phyloP scores from a whole-genome alignment of 2,113 vertebrate genomes.

The Dasyurus viverrinus region DNA sequence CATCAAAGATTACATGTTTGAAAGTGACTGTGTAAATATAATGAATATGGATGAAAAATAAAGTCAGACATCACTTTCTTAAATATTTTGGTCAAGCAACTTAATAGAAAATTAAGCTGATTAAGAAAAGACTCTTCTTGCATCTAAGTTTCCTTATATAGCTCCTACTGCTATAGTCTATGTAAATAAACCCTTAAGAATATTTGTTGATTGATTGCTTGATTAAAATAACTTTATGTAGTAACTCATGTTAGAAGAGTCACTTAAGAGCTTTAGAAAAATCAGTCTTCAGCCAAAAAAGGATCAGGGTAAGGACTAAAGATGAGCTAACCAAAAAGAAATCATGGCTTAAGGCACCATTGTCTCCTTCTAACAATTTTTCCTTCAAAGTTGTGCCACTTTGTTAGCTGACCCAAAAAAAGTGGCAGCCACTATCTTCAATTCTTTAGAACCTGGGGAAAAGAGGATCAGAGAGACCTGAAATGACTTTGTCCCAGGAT shows the following conservation, averaged over 20 bases:
- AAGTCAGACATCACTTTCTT: background rate
- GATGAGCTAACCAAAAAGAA: background rate
- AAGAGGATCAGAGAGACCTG: background rate
- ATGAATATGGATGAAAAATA: background rate
- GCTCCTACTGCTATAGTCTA: background rate
- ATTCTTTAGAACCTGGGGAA: background rate
- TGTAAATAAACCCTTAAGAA: background rate
- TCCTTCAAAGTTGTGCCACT: background rate
- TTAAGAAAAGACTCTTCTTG: background rate
- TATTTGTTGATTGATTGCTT: background rate
- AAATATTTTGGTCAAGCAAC: background rate
- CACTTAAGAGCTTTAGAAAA: background rate
- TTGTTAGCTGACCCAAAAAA: background rate
- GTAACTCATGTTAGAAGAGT: background rate
- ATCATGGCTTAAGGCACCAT: background rate
- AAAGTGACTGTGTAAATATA: background rate
- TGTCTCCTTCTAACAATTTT: background rate
- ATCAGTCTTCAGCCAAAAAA: background rate
- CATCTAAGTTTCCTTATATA: background rate
- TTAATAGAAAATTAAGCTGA: background rate
- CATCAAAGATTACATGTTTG: slow-evolving; percentile 59
- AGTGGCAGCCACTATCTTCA: background rate
- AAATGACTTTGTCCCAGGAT: background rate
- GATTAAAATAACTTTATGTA: background rate
- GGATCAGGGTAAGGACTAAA: background rate